These are phyloP conservation scores for Alsophila aescularia DNA, from an alignment of 2,888 invertebrate species.

Conservation along the genomic window DNA sequence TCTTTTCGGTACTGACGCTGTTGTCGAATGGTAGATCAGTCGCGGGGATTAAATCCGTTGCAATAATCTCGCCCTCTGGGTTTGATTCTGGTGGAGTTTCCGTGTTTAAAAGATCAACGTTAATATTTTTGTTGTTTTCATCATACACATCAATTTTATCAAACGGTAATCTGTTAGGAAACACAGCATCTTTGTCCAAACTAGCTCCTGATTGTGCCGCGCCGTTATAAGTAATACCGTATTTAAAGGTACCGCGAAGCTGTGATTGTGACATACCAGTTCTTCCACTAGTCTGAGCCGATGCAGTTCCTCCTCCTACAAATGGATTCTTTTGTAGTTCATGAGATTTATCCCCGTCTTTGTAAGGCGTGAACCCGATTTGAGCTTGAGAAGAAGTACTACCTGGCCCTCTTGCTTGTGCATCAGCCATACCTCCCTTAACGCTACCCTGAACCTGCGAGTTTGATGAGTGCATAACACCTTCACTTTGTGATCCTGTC, in stretches of 20 bases:
- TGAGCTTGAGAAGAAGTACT: slow-evolving; percentile 95
- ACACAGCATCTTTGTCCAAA: slow-evolving; percentile 82
- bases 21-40: slow-evolving; percentile 43
- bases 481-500: slow-evolving; percentile 90
- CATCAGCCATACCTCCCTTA: slow-evolving; percentile 93
- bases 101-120: slow-evolving; percentile 55
- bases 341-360: slow-evolving; percentile 84
- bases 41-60: slow-evolving; percentile 32
- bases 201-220: slow-evolving; percentile 94
- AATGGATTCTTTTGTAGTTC: slow-evolving; percentile 83
- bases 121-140: slow-evolving; percentile 69
- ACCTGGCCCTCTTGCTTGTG: slow-evolving; percentile 93
- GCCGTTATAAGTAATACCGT: slow-evolving; percentile 90
- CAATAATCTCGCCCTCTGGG: slow-evolving; percentile 18
- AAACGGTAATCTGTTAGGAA: slow-evolving; percentile 69
- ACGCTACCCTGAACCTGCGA: slow-evolving; percentile 92
- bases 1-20: slow-evolving; percentile 36
- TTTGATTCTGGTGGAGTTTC: slow-evolving; percentile 40
- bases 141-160: slow-evolving; percentile 77
- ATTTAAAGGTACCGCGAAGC: slow-evolving; percentile 91
- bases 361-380: slow-evolving; percentile 92
- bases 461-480: slow-evolving; percentile 90
- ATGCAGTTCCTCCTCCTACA: slow-evolving; percentile 90
- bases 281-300: slow-evolving; percentile 90
- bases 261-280: slow-evolving; percentile 93